Evolutionary conservation across 2,113 vertebrate genomes (phyloP).

Genomic region (Dasyornis broadbenti): DNA sequence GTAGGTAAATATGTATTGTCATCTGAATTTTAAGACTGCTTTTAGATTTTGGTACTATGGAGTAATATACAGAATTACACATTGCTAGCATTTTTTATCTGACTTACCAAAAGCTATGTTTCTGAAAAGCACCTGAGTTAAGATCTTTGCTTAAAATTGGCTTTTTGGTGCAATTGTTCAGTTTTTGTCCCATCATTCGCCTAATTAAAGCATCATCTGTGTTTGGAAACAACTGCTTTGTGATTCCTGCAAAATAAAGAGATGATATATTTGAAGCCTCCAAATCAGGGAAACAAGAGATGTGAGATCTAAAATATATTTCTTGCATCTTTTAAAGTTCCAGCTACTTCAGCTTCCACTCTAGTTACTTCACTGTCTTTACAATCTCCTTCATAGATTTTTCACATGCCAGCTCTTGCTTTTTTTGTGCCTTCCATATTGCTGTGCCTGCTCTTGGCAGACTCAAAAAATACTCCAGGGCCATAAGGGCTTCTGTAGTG

Average conservation of each 20-base stretch:
- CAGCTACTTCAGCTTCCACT: not conserved
- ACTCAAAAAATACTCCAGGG: not conserved
- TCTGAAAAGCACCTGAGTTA: constrained; percentile 71
- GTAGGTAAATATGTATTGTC: not conserved
- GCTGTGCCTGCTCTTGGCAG: not conserved
- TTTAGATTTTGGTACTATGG: not conserved
- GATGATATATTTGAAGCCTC: not conserved
- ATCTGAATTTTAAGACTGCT: not conserved
- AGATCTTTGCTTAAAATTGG: constrained; percentile 71
- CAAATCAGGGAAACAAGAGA: not conserved
- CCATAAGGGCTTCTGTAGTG: not conserved
- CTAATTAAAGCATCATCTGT: constrained; percentile 74
- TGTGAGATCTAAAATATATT: not conserved
- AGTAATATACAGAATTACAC: not conserved
- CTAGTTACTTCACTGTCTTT: not conserved
- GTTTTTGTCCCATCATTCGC: constrained; percentile 78
- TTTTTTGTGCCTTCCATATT: not conserved
- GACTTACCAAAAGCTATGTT: constrained; percentile 65
- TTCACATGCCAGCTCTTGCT: not conserved
- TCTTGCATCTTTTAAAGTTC: not conserved
- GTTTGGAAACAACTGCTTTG: constrained; percentile 75
- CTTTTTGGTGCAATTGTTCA: constrained; percentile 79
- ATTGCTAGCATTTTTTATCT: not conserved
- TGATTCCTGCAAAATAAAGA: constrained; percentile 67
- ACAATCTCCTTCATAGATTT: not conserved